Evolutionary conservation across 2,113 vertebrate species (phyloP), one percentile per base, ranked within the genome.

Genomic region (Gnathonemus echidnorhynchus): DNA sequence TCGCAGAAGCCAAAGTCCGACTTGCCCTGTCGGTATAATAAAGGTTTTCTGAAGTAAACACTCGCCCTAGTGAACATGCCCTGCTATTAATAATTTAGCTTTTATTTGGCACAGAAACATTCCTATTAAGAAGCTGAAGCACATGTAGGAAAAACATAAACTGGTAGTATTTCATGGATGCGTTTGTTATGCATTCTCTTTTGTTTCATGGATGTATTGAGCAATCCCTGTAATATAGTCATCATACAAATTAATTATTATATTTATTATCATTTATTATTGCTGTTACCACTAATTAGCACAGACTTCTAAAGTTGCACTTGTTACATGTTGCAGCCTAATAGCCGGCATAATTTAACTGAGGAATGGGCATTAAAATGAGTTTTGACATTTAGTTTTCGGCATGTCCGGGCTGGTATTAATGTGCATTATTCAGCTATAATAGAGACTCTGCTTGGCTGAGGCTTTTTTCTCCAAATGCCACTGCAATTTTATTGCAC

Each of bases 371-470:
- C 91, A 93, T 92, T 94, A 45, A 94, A 96, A 99, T 99, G 95
- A 97, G 93, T 93, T 97, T 96, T 97, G 98, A 97, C 98, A 97
- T 93, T 94, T 94, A 97, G 96, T 98, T 98, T 97, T 97, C 95
- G 97, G 96, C 96, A 94, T 96, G 97, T 98, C 97, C 96, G 95
- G 96, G 94, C 95, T 96, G 96, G 96, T 98, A 96, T 96, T 94
- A 92, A 86, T 90, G 93, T 94, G 95, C 96, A 98, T 98, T 98
- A 97, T 97, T 98, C 97, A 98, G 95, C 92, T 93, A 95, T 96
- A 96, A 96, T 95, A 92, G 95, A 95, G 95, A 95, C 95, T 95
- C 95, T 95, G 94, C 95, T 92, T 96, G 96, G 96, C 96, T 97
- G 97, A 96, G 95, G 95, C 96, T 94, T 95, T 92, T 88, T 62